Evolutionary conservation across 2,113 vertebrate species (phyloP), one percentile per base, ranked within the genome.

Genomic region (Myotis yumanensis): DNA sequence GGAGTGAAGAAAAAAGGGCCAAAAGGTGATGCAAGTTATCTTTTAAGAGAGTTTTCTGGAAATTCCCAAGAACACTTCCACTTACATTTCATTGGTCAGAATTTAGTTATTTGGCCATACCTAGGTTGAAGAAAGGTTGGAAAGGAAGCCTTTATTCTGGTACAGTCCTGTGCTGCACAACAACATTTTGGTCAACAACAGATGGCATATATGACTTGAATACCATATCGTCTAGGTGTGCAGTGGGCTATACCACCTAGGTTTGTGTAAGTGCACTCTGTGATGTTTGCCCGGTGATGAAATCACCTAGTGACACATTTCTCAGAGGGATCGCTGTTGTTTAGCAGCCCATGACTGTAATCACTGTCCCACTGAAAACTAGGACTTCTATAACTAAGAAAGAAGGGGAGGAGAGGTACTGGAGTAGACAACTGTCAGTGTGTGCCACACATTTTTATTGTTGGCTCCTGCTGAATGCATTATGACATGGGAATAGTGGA

Each of bases 31-130:
- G 23, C 62, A 86, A 30, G 23, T 10, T 75, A 25, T 81, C 40
- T 81, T 32, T 93, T 59, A 83, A 48, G 46, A 69, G 32, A 80
- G 5, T 91, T 64, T 91, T 75, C 35, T 93, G 16, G 59, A 94
- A 89, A 20, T 18, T 69, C 46, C 75, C 86, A 11, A 2, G 79
- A 75, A 57, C 6, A 35, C 20, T 57, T 73, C 12, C 72, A 79
- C 20, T 86, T 77, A 72, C 2, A 69, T 93, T 91, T 94, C 32
- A 82, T 25, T 86, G 37, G 35, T 64, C 51, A 64, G 23, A 90
- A 82, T 89, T 81, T 35, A 82, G 28, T 72, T 25, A 72, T 14
- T n/a, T 89, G 54, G 12, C 71, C 69, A 57, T 52, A 54, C 17
- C 12, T 83, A 17, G 23, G 66, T 35, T 96, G 48, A 69, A 76